Evolutionary conservation across 2,888 invertebrate species (phyloP), one percentile per base, ranked within the genome.

Genomic region (Adela reaumurella): DNA sequence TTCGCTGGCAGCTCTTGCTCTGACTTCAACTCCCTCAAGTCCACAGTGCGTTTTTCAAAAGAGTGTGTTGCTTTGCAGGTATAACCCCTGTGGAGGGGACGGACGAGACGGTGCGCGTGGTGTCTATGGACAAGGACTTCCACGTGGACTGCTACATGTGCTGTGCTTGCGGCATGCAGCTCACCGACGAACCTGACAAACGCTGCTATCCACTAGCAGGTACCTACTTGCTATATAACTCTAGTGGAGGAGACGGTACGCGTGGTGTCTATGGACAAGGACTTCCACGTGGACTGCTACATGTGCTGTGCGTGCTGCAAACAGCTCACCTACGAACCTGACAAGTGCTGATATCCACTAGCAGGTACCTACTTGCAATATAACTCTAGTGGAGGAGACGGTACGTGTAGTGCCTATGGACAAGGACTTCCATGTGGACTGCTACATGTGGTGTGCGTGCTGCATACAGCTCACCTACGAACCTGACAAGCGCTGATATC

Each of bases 71-170:
- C n/a, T n/a, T n/a, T n/a, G n/a, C n/a, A 88, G 88, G 88, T 57
- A 92, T 92, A 53, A 97, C 97, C 6, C 98, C 98, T 24, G 94
- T 97, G 41, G 95, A 92, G 84, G 97, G 97, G 35, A 97, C 97
- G 8, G 97, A 98, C 68, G 98, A 98, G 77, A 98, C 97, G 0
- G 97, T 98, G 18, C 86, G 98, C 48, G 98, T 99, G 5, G 98
- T 99, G 16, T 97, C 97, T 1, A 97, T 98, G 97, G 97, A 97
- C 64, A 92, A 96, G 67, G 97, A 98, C 72, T 99, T 97, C 72
- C 98, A 99, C 68, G 94, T 98, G 11, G 97, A 98, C 70, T 99
- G 98, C 77, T 99, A 97, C 73, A 90, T 95, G 65, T 99, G 98
- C 71, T 97, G 98, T 81, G 94, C 95, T 62, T 99, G 98, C 66